phyloP scores from a whole-genome alignment of 2,888 invertebrate genomes.

The Autographa gamma region DNA sequence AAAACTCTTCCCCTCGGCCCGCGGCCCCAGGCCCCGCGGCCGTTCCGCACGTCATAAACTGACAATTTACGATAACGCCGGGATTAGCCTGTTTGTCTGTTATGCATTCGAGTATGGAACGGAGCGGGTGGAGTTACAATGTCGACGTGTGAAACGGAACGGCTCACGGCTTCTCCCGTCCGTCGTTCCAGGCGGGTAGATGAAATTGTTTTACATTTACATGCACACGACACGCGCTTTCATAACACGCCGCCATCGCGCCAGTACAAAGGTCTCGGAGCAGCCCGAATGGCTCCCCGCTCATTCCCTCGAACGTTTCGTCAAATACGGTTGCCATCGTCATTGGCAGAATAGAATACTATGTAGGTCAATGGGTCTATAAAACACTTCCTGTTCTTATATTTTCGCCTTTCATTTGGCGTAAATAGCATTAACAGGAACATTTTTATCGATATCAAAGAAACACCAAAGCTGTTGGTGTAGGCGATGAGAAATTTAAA shows the following conservation, averaged over 20 bases:
- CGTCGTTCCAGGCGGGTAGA: slow-evolving; percentile 57
- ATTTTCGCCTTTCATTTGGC: slow-evolving; percentile 52
- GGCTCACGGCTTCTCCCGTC: slow-evolving; percentile 56
- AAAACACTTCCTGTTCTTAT: slow-evolving; percentile 57
- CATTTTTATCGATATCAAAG: slow-evolving; percentile 51
- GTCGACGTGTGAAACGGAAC: slow-evolving; percentile 73
- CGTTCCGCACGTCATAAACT: slow-evolving; percentile 90
- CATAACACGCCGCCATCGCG: slow-evolving; percentile 66
- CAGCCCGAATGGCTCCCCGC: slow-evolving; percentile 56
- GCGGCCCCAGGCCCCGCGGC: slow-evolving; percentile 71
- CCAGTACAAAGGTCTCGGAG: slow-evolving; percentile 59
- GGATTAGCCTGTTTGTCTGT: slow-evolving; percentile 89
- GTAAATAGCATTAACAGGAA: slow-evolving; percentile 40
- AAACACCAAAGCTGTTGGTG: slow-evolving; percentile 15
- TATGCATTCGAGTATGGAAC: slow-evolving; percentile 81
- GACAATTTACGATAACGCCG: slow-evolving; percentile 89
- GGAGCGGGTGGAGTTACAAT: slow-evolving; percentile 66
- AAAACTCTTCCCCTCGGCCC: slow-evolving; percentile 79
- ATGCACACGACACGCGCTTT: slow-evolving; percentile 70
- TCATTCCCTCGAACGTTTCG: slow-evolving; percentile 65
- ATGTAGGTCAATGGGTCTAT: slow-evolving; percentile 63
- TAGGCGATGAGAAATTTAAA: slow-evolving; percentile 23
- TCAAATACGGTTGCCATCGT: slow-evolving; percentile 66
- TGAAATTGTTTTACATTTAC: slow-evolving; percentile 78
- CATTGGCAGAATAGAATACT: slow-evolving; percentile 61